Percentiles rank a stretch among this genome's conserved stretches.
These are phyloP conservation scores for Oreonectes daqikongensis DNA, from an alignment of 2,797 vertebrate species.

Conservation along the genomic window DNA sequence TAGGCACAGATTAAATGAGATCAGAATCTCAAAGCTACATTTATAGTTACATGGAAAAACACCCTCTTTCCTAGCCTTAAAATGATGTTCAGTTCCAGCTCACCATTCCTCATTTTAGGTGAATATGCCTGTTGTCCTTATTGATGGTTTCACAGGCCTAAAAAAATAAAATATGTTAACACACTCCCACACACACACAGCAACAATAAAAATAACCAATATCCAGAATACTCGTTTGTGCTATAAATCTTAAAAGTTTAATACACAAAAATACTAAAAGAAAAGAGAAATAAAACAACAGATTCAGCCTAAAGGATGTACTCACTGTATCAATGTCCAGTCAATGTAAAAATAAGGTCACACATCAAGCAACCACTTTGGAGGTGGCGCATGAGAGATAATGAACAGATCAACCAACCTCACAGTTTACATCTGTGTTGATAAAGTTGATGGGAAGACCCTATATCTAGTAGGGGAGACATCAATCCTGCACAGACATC, in stretches of 20 bases:
- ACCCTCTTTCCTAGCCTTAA: conserved; percentile 18
- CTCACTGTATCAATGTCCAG: conserved; percentile 38
- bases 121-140: conserved; percentile 7
- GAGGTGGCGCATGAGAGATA: conserved; percentile 45
- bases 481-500: conserved; percentile 11
- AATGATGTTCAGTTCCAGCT: conserved; percentile 5
- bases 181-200: neutral
- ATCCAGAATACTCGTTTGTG: conserved; percentile 30
- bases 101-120: neutral
- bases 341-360: conserved; percentile 23
- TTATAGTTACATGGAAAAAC: conserved; percentile 15
- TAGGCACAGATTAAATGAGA: conserved; percentile 34
- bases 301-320: conserved; percentile 37
- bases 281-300: conserved; percentile 21
- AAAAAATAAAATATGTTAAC: neutral
- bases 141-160: conserved; percentile 14
- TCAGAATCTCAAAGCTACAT: conserved; percentile 36
- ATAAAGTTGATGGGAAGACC: conserved; percentile 22
- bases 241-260: conserved; percentile 39
- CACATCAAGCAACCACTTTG: conserved; percentile 22
- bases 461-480: neutral
- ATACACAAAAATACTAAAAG: conserved; percentile 28
- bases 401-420: conserved; percentile 35
- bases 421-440: conserved; percentile 32
- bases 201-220: conserved; percentile 18